phyloP scores from a whole-genome alignment of 2,888 invertebrate genomes.

The Patella caerulea region DNA sequence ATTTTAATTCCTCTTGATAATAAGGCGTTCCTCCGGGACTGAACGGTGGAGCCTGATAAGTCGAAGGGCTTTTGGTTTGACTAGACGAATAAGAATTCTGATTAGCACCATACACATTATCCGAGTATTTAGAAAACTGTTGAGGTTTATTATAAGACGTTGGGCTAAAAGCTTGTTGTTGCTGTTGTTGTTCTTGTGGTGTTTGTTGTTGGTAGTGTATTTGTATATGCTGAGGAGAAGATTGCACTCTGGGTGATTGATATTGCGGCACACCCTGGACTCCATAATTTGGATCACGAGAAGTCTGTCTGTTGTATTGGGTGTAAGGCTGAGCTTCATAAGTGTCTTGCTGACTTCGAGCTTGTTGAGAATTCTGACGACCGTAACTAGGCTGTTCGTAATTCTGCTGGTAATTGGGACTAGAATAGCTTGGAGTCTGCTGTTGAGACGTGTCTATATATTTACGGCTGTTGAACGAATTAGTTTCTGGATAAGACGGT shows the following conservation, averaged over 20 bases:
- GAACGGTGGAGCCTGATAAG: constrained; percentile 10
- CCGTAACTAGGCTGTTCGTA: constrained; percentile 10
- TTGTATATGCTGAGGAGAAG: not conserved
- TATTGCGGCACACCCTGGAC: constrained; percentile 1
- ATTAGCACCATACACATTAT: constrained; percentile 12
- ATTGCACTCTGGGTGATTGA: constrained; percentile 22
- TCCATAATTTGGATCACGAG: constrained; percentile 4
- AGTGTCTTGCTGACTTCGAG: constrained; percentile 1
- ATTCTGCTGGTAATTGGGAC: constrained; percentile 18
- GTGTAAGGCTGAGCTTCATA: constrained; percentile 20
- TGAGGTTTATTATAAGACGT: not conserved
- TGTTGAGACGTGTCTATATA: constrained; percentile 15
- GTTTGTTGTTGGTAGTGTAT: not conserved
- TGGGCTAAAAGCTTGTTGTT: not conserved
- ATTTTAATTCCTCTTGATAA: constrained; percentile 31
- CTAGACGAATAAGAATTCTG: constrained; percentile 4
- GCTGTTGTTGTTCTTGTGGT: not conserved
- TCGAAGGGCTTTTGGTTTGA: constrained; percentile 12
- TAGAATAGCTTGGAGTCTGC: constrained; percentile 12
- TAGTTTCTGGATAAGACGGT: constrained; percentile 29
- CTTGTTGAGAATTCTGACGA: constrained; percentile 14
- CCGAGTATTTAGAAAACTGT: not conserved
- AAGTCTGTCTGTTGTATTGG: constrained; percentile 24
- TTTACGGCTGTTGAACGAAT: constrained; percentile 12
- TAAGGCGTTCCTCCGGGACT: constrained; percentile 15